phyloP scores from a whole-genome alignment of 1,140 invertebrate species.

The Aphidius gifuensis region DNA sequence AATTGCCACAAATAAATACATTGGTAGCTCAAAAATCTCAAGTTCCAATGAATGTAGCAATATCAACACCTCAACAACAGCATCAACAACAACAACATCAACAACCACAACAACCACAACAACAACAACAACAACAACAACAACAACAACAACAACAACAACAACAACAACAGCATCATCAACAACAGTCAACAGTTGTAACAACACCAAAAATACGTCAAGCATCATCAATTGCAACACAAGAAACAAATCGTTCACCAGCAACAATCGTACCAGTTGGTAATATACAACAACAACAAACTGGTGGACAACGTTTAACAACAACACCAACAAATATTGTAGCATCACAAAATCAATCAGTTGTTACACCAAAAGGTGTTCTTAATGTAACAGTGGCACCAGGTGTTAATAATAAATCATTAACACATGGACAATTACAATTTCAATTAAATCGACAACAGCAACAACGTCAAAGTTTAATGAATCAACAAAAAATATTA shows the following conservation, averaged over 20 bases:
- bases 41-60: not conserved
- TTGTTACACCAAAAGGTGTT: slow-evolving; percentile 42
- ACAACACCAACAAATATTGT: slow-evolving; percentile 38
- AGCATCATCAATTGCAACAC: slow-evolving; percentile 37
- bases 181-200: slow-evolving; percentile 29
- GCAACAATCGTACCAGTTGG: slow-evolving; percentile 43
- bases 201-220: slow-evolving; percentile 41
- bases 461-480: not conserved
- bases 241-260: slow-evolving; percentile 30
- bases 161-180: no score
- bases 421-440: slow-evolving; percentile 58
- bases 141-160: no score
- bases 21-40: not conserved
- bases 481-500: slow-evolving; percentile 35
- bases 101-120: slow-evolving; percentile 37
- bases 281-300: slow-evolving; percentile 43
- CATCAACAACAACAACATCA: slow-evolving; percentile 31
- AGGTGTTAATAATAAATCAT: slow-evolving; percentile 49
- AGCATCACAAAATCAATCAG: slow-evolving; percentile 39
- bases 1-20: not conserved
- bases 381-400: slow-evolving; percentile 48
- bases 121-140: slow-evolving; percentile 28
- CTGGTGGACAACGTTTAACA: slow-evolving; percentile 37
- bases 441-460: slow-evolving; percentile 56
- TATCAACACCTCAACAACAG: slow-evolving; percentile 18